These are phyloP conservation scores for Dendrolimus pini DNA, from an alignment of 2,888 invertebrate genomes.

Conservation along the genomic window DNA sequence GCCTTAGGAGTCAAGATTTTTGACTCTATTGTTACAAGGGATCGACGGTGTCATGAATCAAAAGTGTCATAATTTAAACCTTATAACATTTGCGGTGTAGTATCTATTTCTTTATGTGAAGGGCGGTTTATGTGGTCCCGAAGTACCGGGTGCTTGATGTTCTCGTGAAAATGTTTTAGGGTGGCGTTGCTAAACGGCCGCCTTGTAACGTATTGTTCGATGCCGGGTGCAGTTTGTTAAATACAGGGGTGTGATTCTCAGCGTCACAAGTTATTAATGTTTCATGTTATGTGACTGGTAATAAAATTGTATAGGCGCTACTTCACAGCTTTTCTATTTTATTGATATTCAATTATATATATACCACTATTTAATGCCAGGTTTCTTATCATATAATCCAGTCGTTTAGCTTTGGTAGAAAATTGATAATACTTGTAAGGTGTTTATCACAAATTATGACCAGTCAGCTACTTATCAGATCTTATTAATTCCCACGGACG, in stretches of 20 bases:
- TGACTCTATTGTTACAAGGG: not conserved
- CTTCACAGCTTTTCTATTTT: not conserved
- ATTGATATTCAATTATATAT: too few relatives aligned
- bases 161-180: not conserved
- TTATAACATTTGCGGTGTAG: conserved; percentile 35
- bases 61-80: not conserved
- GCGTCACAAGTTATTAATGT: not conserved
- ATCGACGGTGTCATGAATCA: not conserved
- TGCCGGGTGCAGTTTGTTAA: conserved; percentile 16
- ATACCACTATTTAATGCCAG: too few relatives aligned
- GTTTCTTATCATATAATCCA: too few relatives aligned
- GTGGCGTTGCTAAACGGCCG: not conserved
- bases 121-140: conserved; percentile 10
- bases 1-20: conserved; percentile 52
- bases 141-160: not conserved
- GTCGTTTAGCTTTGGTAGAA: too few relatives aligned
- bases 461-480: too few relatives aligned
- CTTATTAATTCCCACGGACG: too few relatives aligned
- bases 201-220: conserved; percentile 19
- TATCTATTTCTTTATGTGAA: not conserved
- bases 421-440: too few relatives aligned
- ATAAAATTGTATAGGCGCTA: not conserved
- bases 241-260: conserved; percentile 2
- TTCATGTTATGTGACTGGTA: not conserved
- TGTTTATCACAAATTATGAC: too few relatives aligned